phyloP scores from a whole-genome alignment of 1,140 invertebrate genomes.

The Heliothis subflexa region DNA sequence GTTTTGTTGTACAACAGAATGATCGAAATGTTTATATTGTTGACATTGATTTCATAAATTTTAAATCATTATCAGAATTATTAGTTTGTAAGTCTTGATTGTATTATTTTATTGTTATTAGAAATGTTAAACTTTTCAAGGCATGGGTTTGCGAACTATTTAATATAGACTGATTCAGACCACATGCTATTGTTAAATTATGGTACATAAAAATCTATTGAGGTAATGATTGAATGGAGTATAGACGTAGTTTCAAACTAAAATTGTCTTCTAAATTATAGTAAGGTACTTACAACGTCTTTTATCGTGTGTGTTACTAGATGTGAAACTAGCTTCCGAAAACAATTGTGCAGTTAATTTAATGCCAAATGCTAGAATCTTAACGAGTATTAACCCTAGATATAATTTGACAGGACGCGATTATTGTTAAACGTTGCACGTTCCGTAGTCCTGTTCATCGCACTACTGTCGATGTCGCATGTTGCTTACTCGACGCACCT shows the following conservation, averaged over 20 bases:
- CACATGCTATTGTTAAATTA: constrained; percentile 36
- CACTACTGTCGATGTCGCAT: constrained; percentile 16
- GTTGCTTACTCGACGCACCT: constrained; percentile 1
- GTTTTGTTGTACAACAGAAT: constrained; percentile 31
- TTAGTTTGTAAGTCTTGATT: constrained; percentile 48
- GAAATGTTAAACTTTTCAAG: constrained; percentile 31
- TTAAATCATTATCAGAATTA: constrained; percentile 18
- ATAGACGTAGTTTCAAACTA: constrained; percentile 30
- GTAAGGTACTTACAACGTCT: constrained; percentile 30
- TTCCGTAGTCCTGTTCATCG: constrained; percentile 8
- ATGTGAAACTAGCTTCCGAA: constrained; percentile 24
- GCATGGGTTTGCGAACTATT: constrained; percentile 37
- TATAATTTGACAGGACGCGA: constrained; percentile 13
- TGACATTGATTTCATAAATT: constrained; percentile 28
- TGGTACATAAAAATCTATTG: constrained; percentile 31
- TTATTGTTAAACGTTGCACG: constrained; percentile 33
- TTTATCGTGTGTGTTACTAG: constrained; percentile 34
- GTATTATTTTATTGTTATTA: constrained; percentile 45
- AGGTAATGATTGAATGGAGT: constrained; percentile 6
- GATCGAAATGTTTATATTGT: constrained; percentile 43
- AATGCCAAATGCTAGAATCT: constrained; percentile 65
- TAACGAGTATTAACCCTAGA: constrained; percentile 33
- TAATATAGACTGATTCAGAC: constrained; percentile 35
- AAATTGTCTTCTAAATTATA: constrained; percentile 35
- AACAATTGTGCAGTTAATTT: constrained; percentile 41